Evolutionary conservation across 2,888 invertebrate species (phyloP).

Genomic region (Nymphalis c-album): DNA sequence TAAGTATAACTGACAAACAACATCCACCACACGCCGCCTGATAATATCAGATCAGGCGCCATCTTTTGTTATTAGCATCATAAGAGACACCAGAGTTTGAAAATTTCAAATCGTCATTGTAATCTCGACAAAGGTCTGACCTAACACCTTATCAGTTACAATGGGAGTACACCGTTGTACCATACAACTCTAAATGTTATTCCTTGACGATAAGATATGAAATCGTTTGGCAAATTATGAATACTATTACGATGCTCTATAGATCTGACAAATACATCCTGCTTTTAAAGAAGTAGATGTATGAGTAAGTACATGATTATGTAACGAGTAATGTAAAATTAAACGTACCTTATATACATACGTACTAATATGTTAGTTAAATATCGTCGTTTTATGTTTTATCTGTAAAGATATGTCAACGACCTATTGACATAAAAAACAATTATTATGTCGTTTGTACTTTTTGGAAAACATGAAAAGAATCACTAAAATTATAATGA

Average conservation of each 20-base stretch:
- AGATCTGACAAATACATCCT: slow-evolving; percentile 39
- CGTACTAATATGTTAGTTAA: background rate
- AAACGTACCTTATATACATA: background rate
- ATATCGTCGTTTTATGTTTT: background rate
- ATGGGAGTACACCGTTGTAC: slow-evolving; percentile 46
- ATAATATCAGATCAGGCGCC: slow-evolving; percentile 66
- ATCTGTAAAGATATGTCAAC: background rate
- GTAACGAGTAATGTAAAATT: slow-evolving; percentile 17
- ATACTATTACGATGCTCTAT: slow-evolving; percentile 30
- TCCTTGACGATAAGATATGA: slow-evolving; percentile 3
- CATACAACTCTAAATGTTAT: slow-evolving; percentile 37
- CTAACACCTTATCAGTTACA: slow-evolving; percentile 66
- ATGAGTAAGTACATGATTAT: slow-evolving; percentile 15
- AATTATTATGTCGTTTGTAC: background rate
- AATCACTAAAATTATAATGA: too few relatives aligned
- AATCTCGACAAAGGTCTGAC: slow-evolving; percentile 72
- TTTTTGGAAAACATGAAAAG: too few relatives aligned
- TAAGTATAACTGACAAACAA: background rate
- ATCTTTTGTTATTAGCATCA: slow-evolving; percentile 67
- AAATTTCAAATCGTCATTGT: slow-evolving; percentile 68
- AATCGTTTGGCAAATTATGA: slow-evolving; percentile 14
- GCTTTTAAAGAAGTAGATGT: slow-evolving; percentile 33
- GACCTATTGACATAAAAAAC: slow-evolving; percentile 2
- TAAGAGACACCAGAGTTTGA: slow-evolving; percentile 56
- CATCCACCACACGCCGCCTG: slow-evolving; percentile 34